Conservation (phyloP, 2,888 invertebrate genomes). For the Ethmia dodecea region DNA sequence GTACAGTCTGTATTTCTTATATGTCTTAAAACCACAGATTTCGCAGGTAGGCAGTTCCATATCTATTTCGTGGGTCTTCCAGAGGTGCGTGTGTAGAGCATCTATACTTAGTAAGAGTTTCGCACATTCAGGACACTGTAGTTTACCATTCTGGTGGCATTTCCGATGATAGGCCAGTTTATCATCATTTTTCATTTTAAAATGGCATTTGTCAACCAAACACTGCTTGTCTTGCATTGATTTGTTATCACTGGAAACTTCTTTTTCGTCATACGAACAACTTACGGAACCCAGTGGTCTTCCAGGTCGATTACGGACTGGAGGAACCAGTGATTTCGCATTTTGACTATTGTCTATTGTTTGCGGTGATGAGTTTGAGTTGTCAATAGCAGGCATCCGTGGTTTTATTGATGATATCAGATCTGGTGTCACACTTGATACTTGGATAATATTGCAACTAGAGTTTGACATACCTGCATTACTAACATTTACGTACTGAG, state of each 20-base stretch:
- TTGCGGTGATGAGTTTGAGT: slow-evolving; percentile 27
- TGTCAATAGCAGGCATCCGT: slow-evolving; percentile 25
- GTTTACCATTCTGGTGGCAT: slow-evolving; percentile 74
- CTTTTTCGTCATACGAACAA: slow-evolving; percentile 14
- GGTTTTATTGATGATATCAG: slow-evolving; percentile 62
- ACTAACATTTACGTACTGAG: slow-evolving; percentile 53
- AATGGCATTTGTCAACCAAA: slow-evolving; percentile 72
- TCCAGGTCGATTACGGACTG: slow-evolving; percentile 32
- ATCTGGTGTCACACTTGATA: slow-evolving; percentile 60
- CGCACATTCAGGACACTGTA: slow-evolving; percentile 83
- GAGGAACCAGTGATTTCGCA: slow-evolving; percentile 23
- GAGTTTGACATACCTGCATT: slow-evolving; percentile 35
- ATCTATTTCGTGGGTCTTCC: slow-evolving; percentile 86
- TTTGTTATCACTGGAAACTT: slow-evolving; percentile 17
- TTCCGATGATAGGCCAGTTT: slow-evolving; percentile 81
- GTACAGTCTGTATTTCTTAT: slow-evolving; percentile 81
- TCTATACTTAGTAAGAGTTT: slow-evolving; percentile 78
- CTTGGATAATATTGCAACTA: slow-evolving; percentile 48
- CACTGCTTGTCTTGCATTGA: slow-evolving; percentile 52
- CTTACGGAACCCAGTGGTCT: slow-evolving; percentile 8
- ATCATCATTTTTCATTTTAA: slow-evolving; percentile 73
- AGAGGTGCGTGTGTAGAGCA: slow-evolving; percentile 86
- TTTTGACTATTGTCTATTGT: slow-evolving; percentile 21
- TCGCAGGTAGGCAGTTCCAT: slow-evolving; percentile 88
- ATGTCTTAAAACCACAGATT: slow-evolving; percentile 85